Evolutionary conservation across 2,113 vertebrate species (phyloP), one percentile per base, ranked within the genome.

Genomic region (Nycticorax nycticorax): DNA sequence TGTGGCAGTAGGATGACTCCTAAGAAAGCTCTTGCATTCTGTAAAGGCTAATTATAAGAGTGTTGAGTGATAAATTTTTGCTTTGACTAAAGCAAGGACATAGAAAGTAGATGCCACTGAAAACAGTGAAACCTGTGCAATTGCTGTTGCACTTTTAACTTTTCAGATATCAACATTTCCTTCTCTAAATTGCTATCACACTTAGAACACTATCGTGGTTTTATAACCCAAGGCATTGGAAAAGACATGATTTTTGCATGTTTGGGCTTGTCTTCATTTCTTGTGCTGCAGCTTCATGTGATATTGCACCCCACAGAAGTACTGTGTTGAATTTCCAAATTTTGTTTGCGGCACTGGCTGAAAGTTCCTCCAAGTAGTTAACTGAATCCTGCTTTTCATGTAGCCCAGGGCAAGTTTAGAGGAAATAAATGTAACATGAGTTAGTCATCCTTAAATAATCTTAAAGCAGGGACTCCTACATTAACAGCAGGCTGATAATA

Each of bases 371-470:
- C 69, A 82, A 80, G 76, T 23, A 85, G 57, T 59, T 84, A 81
- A 91, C 75, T 57, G 87, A 71, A 59, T 95, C 19, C 71, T 88
- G 63, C 71, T 96, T 88, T 93, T 89, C 81, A 14, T 9, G 23
- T 95, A 77, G 94, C 84, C 87, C 41, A 27, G 67, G 71, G 82
- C 71, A 87, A 45, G 27, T 83, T 83, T 73, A 71, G 74, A 91
- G 85, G 66, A 93, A 93, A 93, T 71, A 91, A 89, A 96, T 83
- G 67, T 62, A 88, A 52, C 71, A 28, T 63, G 77, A 96, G 62
- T 82, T 94, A 94, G 74, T 88, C 77, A 95, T 88, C 91, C 87
- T 88, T 93, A 95, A 96, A 89, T 93, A 91, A 96, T 95, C 50
- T 87, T 92, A 59, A 82, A 92, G 67, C 95, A 77, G 67, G 50